Evolutionary conservation across 2,888 invertebrate genomes (phyloP), one percentile per base, ranked within the genome.

Genomic region (Tinea trinotella): DNA sequence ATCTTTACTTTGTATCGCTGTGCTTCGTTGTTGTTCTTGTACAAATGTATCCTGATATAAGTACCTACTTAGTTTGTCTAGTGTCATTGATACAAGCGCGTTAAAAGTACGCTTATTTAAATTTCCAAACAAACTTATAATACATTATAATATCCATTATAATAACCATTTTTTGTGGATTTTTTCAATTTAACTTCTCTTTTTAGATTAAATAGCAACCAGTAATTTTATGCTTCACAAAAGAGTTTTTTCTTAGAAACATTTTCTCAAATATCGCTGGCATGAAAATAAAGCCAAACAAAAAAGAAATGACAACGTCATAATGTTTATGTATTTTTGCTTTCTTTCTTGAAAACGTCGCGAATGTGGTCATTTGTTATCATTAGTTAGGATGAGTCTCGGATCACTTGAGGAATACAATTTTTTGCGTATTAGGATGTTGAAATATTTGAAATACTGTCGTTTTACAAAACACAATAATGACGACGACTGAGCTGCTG

Each of bases 311-410:
- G 40, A 15, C 40, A 40, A 15, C 12, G 40, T 40, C 40, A 40
- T 40, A 40, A 46, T 46, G 19, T 19, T 46, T 46, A 10, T 46
- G 46, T 17, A 46, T 46, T 46, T 46, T 40, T 15, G 15, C 18
- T 46, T 46, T 46, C 15, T 17, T 46, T 46, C 46, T 19, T 19
- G 13, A 46, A 46, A 46, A 10, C 10, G 19, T 46, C 19, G 46
- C 46, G 19, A n/a, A 17, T 30, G 40, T 15, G 46, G 18, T 46
- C 46, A 46, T 46, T 46, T 46, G 46, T 46, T 46, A 17, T 46
- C 46, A 46, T 46, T 46, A 46, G 46, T 19, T 7, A 13, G 19
- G 46, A 46, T n/a, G 19, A 46, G 19, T 17, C 46, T 10, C 6
- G 17, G 15, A 17, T 18, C 19, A 40, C 40, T 7, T 2, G 17